These are phyloP conservation scores for Oscheius onirici DNA, from an alignment of 2,888 invertebrate species.

Conservation along the genomic window DNA sequence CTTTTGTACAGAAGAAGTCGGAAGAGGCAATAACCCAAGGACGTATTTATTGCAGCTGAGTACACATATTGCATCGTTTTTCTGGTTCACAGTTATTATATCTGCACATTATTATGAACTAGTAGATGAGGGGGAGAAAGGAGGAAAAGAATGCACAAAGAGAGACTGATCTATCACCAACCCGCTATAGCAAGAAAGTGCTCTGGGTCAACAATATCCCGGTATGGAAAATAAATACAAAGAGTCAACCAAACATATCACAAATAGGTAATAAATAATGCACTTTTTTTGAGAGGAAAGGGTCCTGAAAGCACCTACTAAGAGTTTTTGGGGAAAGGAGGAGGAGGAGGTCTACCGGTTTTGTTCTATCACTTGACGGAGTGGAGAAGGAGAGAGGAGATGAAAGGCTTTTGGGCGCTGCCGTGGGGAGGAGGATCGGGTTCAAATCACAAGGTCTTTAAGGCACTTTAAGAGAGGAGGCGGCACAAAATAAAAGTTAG, in stretches of 20 bases:
- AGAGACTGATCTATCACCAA: conserved; percentile 18
- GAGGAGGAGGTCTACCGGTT: conserved; percentile 30
- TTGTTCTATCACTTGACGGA: conserved; percentile 34
- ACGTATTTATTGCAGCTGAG: conserved; percentile 18
- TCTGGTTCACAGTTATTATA: conserved; percentile 24
- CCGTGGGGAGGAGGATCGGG: conserved; percentile 1
- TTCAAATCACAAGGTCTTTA: conserved; percentile 4
- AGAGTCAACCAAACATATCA: conserved; percentile 17
- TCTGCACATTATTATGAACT: conserved; percentile 28
- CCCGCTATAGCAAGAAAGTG: conserved; percentile 38
- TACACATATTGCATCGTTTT: conserved; percentile 20
- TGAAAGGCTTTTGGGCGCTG: conserved; percentile 26
- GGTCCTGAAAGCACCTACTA: conserved; percentile 37
- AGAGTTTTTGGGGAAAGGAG: background rate
- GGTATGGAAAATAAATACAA: conserved; percentile 29
- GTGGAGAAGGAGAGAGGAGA: conserved; percentile 10
- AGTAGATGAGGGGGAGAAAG: conserved; percentile 6
- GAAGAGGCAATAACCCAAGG: conserved; percentile 14
- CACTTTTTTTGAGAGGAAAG: conserved; percentile 8
- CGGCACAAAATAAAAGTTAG: conserved; percentile 19
- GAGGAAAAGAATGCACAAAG: too few species aligned
- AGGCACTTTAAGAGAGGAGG: background rate
- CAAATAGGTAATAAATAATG: conserved; percentile 13
- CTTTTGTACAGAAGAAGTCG: too few species aligned
- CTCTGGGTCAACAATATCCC: conserved; percentile 32